Conservation (phyloP, 2,888 invertebrate genomes). For the Coelinius sp. region DNA sequence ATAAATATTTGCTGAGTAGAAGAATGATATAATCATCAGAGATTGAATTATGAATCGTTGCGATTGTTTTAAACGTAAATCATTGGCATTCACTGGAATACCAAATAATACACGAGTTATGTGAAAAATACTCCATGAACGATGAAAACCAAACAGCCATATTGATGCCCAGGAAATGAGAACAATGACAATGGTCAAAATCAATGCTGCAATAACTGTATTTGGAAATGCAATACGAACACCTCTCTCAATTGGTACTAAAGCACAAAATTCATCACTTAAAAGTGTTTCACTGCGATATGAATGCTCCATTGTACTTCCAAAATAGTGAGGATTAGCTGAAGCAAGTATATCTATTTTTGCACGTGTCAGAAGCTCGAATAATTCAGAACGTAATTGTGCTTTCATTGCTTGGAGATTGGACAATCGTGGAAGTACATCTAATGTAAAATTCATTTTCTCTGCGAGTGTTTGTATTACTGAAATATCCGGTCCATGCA, state of each 20-base stretch:
- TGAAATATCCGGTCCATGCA: constrained; percentile 31
- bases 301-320: constrained; percentile 1
- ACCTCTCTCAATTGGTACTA: constrained; percentile 39
- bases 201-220: neutral
- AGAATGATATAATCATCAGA: constrained; percentile 40
- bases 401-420: neutral
- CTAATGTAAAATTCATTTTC: constrained; percentile 46
- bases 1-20: constrained; percentile 43
- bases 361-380: constrained; percentile 17
- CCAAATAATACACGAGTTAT: constrained; percentile 40
- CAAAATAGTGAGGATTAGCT: constrained; percentile 28
- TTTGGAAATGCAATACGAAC: neutral
- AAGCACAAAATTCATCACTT: constrained; percentile 40
- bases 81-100: constrained; percentile 15
- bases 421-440: constrained; percentile 21
- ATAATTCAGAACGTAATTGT: neutral
- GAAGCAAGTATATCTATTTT: constrained; percentile 38
- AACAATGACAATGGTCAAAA: constrained; percentile 32
- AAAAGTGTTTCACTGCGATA: constrained; percentile 30
- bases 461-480: constrained; percentile 11
- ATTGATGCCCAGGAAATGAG: constrained; percentile 15
- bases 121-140: constrained; percentile 36
- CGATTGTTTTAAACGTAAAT: neutral
- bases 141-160: constrained; percentile 29
- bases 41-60: constrained; percentile 42